These are phyloP conservation scores for Epinotia demarniana DNA, from an alignment of 2,888 invertebrate species.

Conservation along the genomic window DNA sequence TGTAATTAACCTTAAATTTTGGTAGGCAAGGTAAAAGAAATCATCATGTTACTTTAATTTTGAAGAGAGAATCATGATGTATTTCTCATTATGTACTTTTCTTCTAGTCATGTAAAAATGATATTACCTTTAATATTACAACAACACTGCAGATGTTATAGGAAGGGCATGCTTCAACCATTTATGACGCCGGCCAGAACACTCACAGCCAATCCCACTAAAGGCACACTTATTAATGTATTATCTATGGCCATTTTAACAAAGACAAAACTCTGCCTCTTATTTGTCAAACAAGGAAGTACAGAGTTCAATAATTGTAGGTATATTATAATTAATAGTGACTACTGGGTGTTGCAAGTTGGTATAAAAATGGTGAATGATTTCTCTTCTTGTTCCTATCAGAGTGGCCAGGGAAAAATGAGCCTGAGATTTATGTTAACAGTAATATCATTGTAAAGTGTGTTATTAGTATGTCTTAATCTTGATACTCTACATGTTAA, in stretches of 20 bases:
- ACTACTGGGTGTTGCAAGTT: no score
- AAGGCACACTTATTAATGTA: slow-evolving; percentile 48
- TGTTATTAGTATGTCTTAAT: no score
- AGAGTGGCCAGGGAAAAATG: no score
- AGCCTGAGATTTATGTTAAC: no score
- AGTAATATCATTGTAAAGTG: no score
- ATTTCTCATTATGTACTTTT: not conserved
- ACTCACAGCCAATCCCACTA: slow-evolving; percentile 55
- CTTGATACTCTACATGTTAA: no score
- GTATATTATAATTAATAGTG: no score
- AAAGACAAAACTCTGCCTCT: not conserved
- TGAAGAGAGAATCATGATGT: not conserved
- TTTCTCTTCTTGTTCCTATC: no score
- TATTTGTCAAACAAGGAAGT: not conserved
- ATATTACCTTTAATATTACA: not conserved
- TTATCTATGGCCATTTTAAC: no score
- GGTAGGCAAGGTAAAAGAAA: no score
- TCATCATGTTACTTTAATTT: not conserved
- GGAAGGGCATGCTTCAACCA: not conserved
- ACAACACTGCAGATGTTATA: slow-evolving; percentile 4
- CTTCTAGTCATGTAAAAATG: not conserved
- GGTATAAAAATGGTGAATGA: no score
- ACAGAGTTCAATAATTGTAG: not conserved
- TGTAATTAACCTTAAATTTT: no score
- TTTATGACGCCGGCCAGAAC: slow-evolving; percentile 43